Evolutionary conservation across 2,113 vertebrate genomes (phyloP).

Genomic region (Periophthalmus modestus): DNA sequence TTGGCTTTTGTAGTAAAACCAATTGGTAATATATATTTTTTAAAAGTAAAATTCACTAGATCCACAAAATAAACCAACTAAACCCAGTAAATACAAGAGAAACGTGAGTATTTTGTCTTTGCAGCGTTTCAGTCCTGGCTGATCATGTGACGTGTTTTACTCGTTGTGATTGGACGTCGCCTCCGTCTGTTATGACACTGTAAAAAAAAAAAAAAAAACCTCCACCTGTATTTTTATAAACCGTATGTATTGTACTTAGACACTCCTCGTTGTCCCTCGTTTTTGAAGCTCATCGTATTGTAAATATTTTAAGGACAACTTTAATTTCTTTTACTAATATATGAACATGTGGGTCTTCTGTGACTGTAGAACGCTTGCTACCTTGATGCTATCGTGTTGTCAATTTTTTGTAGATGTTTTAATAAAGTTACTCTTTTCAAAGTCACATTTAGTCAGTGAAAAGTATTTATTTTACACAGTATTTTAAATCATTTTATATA

Average conservation of each 20-base stretch:
- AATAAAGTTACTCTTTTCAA: constrained; percentile 80
- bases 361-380: constrained; percentile 73
- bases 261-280: constrained; percentile 55
- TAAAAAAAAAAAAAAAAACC: constrained; percentile 49
- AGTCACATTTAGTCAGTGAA: background rate
- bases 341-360: constrained; percentile 64
- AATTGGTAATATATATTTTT: too few relatives aligned
- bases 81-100: too few relatives aligned
- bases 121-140: constrained; percentile 31
- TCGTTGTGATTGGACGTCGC: constrained; percentile 52
- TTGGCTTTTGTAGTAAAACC: too few relatives aligned
- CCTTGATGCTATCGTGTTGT: constrained; percentile 68
- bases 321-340: constrained; percentile 76
- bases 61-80: too few relatives aligned
- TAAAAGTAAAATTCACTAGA: too few relatives aligned
- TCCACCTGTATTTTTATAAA: constrained; percentile 70
- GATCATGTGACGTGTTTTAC: constrained; percentile 47
- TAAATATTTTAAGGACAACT: constrained; percentile 77
- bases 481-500: background rate
- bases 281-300: constrained; percentile 65
- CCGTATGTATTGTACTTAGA: constrained; percentile 58
- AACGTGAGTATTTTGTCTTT: background rate
- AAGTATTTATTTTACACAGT: background rate
- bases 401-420: constrained; percentile 82
- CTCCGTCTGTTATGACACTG: constrained; percentile 71